Percentiles rank a stretch among this genome's conserved stretches.
Evolutionary conservation across 2,888 invertebrate genomes (phyloP).

Genomic region (Amiota mariae): DNA sequence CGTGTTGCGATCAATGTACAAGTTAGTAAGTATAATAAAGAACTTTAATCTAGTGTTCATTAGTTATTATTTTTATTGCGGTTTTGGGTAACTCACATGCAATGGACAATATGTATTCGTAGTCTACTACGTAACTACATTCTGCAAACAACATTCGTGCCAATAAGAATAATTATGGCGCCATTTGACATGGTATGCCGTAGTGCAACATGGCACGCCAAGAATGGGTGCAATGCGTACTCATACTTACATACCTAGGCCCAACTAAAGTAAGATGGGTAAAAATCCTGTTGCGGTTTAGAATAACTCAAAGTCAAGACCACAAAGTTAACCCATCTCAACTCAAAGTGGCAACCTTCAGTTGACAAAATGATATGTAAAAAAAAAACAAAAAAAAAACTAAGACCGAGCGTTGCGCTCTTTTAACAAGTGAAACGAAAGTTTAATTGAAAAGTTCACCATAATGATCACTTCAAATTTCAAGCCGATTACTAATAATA

Average conservation of each 20-base stretch:
- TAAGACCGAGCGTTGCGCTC: too few species aligned
- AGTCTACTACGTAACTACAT: neutral
- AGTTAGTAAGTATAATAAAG: too few species aligned
- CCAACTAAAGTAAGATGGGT: neutral
- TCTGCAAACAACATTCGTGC: neutral
- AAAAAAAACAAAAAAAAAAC: too few species aligned
- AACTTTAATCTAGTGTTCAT: conserved; percentile 2
- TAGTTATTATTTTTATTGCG: conserved; percentile 21
- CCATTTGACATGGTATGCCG: neutral
- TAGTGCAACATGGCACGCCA: neutral
- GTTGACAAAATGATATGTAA: too few species aligned
- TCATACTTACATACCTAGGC: neutral
- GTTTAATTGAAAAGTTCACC: conserved; percentile 18
- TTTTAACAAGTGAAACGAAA: neutral
- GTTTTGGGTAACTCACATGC: conserved; percentile 1
- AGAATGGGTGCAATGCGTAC: neutral
- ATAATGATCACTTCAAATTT: neutral
- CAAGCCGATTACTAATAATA: conserved; percentile 20
- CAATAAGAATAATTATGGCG: conserved; percentile 27
- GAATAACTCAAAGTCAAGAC: neutral
- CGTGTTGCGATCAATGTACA: too few species aligned
- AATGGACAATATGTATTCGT: neutral
- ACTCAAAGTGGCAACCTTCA: neutral
- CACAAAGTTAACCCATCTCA: neutral
- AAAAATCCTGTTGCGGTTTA: conserved; percentile 23